Base-by-base conservation (phyloP, 2,797 vertebrate species). In the Coreius guichenoti region DNA sequence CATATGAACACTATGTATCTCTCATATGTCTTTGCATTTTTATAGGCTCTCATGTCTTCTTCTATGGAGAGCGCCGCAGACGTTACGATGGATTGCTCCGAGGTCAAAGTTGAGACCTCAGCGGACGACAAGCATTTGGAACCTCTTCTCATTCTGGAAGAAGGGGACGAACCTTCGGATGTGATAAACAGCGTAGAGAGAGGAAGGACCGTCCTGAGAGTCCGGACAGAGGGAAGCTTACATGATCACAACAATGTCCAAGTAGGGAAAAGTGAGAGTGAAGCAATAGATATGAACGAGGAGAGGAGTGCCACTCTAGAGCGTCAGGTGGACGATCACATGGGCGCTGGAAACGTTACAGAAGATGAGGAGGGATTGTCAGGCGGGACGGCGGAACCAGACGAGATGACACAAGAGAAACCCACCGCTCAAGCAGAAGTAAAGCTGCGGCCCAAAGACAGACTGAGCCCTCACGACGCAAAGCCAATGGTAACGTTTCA, bases 121-220 rank as follows among this genome's bases (percentile, higher is more conserved):
- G 91, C 87, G 82, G 90, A 85, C 82, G 89, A 85, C 83, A 90
- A 89, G 73, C 88, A 79, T 79, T 80, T 91, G 89, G 93, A 92
- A 31, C 89, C 85, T 74, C 94, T 95, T 58, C 69, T 94, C 87
- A 94, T 94, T 90, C 90, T 90, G 0, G 93, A 95, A 54, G 93
- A 94, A 29, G 93, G 89, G 72, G 94, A 94, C 79, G 21, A 82
- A 51, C 51, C 63, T 0, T 88, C 88, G 56, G 56, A 65, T 45
- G 88, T 80, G 49, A 12, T 65, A 81, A 58, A 82, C 84, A 90
- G 68, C 85, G 79, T 67, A 56, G 83, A 83, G 65, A 87, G 39
- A 86, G 88, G 80, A 88, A 92, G 80, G 87, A 87, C 65, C 83
- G 58, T 56, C 14, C 36, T 16, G 39, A 90, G 88, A 83, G 82